Conservation (phyloP, 2,113 vertebrate genomes). For the Passer domesticus region DNA sequence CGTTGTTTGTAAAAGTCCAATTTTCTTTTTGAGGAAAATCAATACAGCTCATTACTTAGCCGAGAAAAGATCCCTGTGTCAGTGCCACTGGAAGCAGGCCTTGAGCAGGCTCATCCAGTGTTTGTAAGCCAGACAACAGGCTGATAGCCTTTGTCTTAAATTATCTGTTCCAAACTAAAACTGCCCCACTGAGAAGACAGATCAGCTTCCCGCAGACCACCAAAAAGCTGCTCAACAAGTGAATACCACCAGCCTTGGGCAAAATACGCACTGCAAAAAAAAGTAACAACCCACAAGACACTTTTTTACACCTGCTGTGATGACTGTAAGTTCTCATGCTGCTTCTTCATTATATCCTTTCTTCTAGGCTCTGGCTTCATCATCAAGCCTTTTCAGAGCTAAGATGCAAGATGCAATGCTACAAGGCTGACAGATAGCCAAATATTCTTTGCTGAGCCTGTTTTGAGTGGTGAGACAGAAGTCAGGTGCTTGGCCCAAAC, state of each 20-base stretch:
- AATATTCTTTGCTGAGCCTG: not conserved
- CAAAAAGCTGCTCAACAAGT: not conserved
- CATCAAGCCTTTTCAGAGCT: not conserved
- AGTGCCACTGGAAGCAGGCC: slow-evolving; percentile 35
- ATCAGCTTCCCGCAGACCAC: slow-evolving; percentile 23
- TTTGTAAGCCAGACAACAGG: not conserved
- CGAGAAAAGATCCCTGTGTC: slow-evolving; percentile 33
- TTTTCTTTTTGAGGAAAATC: slow-evolving; percentile 60
- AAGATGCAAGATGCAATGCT: not conserved
- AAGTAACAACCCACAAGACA: not conserved
- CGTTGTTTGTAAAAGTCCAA: not conserved
- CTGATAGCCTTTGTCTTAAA: slow-evolving; percentile 1
- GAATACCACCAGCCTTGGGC: not conserved
- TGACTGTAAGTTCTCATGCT: slow-evolving; percentile 17
- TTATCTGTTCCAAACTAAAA: slow-evolving; percentile 5
- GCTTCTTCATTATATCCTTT: not conserved
- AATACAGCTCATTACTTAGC: slow-evolving; percentile 46
- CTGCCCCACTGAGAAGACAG: not conserved
- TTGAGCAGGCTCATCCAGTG: not conserved
- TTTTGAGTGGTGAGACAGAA: not conserved
- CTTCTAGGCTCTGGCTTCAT: not conserved
- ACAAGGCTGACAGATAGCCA: not conserved
- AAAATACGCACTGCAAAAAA: not conserved
- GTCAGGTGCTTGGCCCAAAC: not conserved
- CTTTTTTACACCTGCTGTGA: not conserved